These are phyloP conservation scores for Nycticebus coucang DNA, from an alignment of 2,113 vertebrate species.

Conservation along the genomic window DNA sequence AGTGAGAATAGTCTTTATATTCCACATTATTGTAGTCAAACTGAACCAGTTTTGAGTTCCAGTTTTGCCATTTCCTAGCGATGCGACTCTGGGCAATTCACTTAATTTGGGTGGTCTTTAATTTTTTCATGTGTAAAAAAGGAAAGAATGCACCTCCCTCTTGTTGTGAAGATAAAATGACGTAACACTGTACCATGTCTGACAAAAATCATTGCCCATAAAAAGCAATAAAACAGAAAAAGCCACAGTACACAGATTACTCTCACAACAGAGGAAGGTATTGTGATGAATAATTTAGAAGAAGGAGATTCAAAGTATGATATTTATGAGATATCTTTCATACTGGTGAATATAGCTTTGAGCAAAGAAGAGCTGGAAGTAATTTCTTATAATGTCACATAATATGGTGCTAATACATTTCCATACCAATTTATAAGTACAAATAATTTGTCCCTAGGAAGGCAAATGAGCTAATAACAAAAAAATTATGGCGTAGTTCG, in stretches of 20 bases:
- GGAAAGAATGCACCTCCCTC: not conserved
- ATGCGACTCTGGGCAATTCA: not conserved
- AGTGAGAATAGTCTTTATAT: not conserved
- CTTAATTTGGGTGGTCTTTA: not conserved
- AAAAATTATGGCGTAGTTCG: not conserved
- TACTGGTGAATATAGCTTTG: not conserved
- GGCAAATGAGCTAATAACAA: not conserved
- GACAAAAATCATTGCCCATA: not conserved
- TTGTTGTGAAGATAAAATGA: not conserved
- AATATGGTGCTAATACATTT: not conserved
- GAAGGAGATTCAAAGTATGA: not conserved
- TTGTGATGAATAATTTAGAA: not conserved
- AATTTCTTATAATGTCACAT: not conserved
- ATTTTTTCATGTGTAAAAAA: not conserved
- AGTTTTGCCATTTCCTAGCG: not conserved
- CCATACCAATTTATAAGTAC: not conserved
- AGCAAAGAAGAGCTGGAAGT: not conserved
- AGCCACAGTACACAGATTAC: not conserved
- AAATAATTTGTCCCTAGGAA: not conserved
- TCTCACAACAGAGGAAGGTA: not conserved
- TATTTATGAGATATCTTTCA: conserved; percentile 8
- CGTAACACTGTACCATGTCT: not conserved
- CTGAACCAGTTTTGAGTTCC: not conserved
- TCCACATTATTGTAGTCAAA: not conserved
- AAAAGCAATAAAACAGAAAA: not conserved